A percentile compares a stretch with the other conserved stretches of the same genome.
These are phyloP conservation scores for Eudiplozoon nipponicum DNA, from an alignment of 2,888 invertebrate species.

Conservation along the genomic window DNA sequence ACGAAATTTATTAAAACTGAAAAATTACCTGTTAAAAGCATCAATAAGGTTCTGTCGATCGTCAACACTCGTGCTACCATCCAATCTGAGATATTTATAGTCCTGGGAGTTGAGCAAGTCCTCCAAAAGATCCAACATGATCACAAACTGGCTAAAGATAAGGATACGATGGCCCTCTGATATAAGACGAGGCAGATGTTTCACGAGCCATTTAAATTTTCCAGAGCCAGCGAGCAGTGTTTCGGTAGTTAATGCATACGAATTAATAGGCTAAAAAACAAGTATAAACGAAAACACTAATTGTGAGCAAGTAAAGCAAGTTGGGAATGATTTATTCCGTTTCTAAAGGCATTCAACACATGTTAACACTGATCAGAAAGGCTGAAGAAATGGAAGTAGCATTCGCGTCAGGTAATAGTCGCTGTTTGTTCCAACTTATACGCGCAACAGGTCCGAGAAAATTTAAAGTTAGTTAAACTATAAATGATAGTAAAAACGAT, in stretches of 20 bases:
- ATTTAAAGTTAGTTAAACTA: too few relatives aligned
- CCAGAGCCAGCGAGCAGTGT: conserved; percentile 31
- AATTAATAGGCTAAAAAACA: neutral
- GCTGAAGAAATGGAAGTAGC: too few relatives aligned
- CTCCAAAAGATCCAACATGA: conserved; percentile 65
- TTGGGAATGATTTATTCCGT: too few relatives aligned
- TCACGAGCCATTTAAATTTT: conserved; percentile 49
- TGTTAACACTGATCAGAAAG: too few relatives aligned
- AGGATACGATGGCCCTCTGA: conserved; percentile 37
- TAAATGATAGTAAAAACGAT: too few relatives aligned
- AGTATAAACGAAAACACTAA: too few relatives aligned
- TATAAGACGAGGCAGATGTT: conserved; percentile 41
- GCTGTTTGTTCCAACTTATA: too few relatives aligned
- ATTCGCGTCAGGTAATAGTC: too few relatives aligned
- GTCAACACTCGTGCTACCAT: conserved; percentile 45
- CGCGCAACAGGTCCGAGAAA: too few relatives aligned
- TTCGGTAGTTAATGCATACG: neutral
- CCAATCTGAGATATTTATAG: conserved; percentile 46
- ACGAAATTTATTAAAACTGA: too few relatives aligned
- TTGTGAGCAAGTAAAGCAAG: too few relatives aligned
- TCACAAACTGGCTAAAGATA: conserved; percentile 77
- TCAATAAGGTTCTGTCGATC: conserved; percentile 50
- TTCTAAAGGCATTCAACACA: too few relatives aligned
- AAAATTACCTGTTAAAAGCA: conserved; percentile 47
- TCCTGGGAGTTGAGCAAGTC: conserved; percentile 43